A percentile compares a stretch with the other conserved stretches of the same genome.
Evolutionary conservation across 2,113 vertebrate species (phyloP).

Genomic region (Ophthalmolycus amberensis): DNA sequence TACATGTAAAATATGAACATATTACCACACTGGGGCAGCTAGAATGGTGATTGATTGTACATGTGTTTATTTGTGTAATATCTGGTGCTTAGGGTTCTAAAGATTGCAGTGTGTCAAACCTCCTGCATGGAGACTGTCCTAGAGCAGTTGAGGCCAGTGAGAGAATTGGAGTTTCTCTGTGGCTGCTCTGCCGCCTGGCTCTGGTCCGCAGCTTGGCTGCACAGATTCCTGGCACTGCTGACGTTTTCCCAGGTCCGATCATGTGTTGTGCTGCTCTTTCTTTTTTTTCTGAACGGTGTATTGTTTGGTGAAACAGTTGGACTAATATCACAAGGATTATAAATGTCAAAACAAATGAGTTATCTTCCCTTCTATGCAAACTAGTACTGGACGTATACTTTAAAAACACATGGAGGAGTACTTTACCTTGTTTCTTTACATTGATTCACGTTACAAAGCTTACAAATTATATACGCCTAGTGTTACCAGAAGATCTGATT

Average conservation of each 20-base stretch:
- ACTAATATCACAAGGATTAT: background rate
- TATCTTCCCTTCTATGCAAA: background rate
- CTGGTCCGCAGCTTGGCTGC: slow-evolving; percentile 81
- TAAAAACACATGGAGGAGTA: background rate
- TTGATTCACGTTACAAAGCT: background rate
- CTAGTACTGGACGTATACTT: background rate
- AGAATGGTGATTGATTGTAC: background rate
- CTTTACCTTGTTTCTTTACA: background rate
- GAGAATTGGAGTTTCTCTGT: slow-evolving; percentile 81
- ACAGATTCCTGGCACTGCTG: slow-evolving; percentile 75
- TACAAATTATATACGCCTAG: background rate
- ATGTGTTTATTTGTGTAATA: background rate
- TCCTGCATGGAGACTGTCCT: slow-evolving; percentile 55
- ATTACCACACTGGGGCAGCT: background rate
- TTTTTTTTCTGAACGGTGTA: background rate
- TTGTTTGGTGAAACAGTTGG: background rate
- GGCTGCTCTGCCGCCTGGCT: slow-evolving; percentile 87
- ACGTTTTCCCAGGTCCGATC: slow-evolving; percentile 71
- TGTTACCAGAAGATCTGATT: background rate
- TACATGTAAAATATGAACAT: background rate
- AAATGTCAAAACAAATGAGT: background rate
- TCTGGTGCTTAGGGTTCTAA: slow-evolving; percentile 34
- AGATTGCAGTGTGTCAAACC: background rate
- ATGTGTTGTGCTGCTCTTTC: slow-evolving; percentile 8
- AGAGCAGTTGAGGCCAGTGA: slow-evolving; percentile 80